phyloP scores from a whole-genome alignment of 2,888 invertebrate genomes.

The Pollenia labialis region DNA sequence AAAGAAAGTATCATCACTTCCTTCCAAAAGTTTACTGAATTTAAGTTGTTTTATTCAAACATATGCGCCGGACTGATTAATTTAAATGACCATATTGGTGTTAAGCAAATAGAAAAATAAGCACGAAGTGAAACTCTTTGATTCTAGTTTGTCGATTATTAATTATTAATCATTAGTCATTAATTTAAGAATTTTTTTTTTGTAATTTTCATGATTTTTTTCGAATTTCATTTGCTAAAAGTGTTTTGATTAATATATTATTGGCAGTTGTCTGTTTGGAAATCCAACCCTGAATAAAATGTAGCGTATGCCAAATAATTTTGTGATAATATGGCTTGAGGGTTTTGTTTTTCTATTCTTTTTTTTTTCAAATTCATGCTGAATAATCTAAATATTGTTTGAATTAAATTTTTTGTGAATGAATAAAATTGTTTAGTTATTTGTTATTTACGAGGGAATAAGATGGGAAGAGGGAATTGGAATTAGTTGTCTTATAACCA shows the following conservation, averaged over 20 bases:
- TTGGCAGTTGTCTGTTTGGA: conserved; percentile 1
- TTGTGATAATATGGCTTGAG: neutral
- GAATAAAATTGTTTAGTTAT: neutral
- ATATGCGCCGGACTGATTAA: conserved; percentile 14
- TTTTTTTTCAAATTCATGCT: neutral
- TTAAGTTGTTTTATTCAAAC: too few relatives aligned
- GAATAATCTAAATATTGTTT: neutral
- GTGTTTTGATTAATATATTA: conserved; percentile 30
- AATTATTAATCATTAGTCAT: conserved; percentile 46
- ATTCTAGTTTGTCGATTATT: conserved; percentile 32
- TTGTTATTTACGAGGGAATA: neutral
- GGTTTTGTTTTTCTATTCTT: neutral
- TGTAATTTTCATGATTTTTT: neutral
- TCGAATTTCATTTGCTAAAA: neutral
- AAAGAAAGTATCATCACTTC: conserved; percentile 7
- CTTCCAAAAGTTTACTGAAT: neutral
- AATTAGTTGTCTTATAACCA: neutral
- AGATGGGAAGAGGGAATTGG: neutral
- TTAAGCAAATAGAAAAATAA: conserved; percentile 1
- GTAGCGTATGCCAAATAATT: conserved; percentile 23
- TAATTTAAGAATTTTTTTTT: conserved; percentile 11
- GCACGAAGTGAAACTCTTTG: conserved; percentile 21
- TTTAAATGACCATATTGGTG: conserved; percentile 25
- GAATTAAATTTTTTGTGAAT: neutral
- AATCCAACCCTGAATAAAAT: neutral